These are phyloP conservation scores for Ophion ellenae DNA, from an alignment of 2,888 invertebrate genomes.

Conservation along the genomic window DNA sequence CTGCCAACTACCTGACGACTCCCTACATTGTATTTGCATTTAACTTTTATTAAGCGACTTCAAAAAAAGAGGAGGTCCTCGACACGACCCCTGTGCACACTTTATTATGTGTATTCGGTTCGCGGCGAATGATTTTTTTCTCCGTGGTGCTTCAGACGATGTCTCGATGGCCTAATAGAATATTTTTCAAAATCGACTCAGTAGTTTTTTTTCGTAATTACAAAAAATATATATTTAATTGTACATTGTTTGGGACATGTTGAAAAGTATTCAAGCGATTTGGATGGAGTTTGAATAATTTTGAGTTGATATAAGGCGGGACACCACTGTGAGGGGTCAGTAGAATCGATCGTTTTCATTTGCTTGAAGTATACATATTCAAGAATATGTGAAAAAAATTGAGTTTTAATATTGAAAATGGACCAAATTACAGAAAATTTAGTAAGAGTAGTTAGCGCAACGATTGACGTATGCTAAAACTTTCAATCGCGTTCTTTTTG, in stretches of 20 bases:
- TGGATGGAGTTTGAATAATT: not conserved
- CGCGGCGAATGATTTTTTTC: not conserved
- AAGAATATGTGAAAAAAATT: no score
- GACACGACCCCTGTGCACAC: not conserved
- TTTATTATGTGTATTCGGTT: not conserved
- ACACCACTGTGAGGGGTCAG: no score
- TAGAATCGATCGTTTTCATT: no score
- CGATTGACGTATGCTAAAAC: no score
- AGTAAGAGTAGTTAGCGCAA: no score
- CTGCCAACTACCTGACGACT: slow-evolving; percentile 27
- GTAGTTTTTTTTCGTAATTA: not conserved
- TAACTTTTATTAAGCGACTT: not conserved
- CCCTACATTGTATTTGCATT: not conserved
- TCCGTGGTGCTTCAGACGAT: not conserved
- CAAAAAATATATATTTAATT: not conserved
- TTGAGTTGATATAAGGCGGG: not conserved
- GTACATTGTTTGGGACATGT: not conserved
- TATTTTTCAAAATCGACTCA: not conserved
- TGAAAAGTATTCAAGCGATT: not conserved
- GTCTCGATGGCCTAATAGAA: not conserved
- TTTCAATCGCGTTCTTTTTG: no score
- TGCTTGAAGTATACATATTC: no score
- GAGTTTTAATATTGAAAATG: no score
- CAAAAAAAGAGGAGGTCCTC: not conserved
- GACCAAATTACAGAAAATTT: no score